Conservation (phyloP, 23 tunicate species). For the Aplidium turbinatum region DNA sequence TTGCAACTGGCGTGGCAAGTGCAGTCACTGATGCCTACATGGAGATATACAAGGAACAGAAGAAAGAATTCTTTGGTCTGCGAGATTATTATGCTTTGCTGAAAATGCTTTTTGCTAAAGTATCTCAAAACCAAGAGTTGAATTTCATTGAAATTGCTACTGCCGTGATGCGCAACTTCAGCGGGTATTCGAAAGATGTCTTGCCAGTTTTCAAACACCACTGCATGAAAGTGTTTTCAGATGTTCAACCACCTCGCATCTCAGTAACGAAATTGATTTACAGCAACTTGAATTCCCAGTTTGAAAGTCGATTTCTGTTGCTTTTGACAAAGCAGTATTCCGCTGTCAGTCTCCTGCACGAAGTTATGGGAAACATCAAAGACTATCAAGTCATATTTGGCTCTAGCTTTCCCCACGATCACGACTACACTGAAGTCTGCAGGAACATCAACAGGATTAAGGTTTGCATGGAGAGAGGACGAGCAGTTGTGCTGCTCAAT, state of each 20-base stretch:
- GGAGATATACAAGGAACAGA: constrained; percentile 34
- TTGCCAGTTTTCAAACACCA: constrained; percentile 7
- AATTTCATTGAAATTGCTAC: constrained; percentile 15
- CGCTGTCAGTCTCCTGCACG: constrained; percentile 46
- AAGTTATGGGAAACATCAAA: constrained; percentile 27
- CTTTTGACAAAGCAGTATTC: constrained; percentile 64
- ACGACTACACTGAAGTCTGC: constrained; percentile 64
- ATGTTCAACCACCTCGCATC: background rate
- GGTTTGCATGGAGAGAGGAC: constrained; percentile 75
- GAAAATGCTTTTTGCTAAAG: constrained; percentile 48
- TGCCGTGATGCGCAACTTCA: constrained; percentile 61
- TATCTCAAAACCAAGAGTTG: constrained; percentile 12
- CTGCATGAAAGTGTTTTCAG: constrained; percentile 10
- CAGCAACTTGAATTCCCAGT: constrained; percentile 40
- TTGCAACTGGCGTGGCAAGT: background rate
- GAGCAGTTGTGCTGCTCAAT: constrained; percentile 50
- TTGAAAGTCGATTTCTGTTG: constrained; percentile 59
- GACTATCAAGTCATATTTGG: constrained; percentile 59
- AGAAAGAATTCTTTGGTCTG: constrained; percentile 64
- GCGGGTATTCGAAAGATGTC: constrained; percentile 33
- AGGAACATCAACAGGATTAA: constrained; percentile 78
- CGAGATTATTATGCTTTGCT: constrained; percentile 64
- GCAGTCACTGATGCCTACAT: constrained; percentile 46
- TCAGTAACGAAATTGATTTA: constrained; percentile 35
- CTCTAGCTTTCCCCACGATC: constrained; percentile 78